Conservation (phyloP, 2,797 vertebrate species). For the Enteromius treurensis region DNA sequence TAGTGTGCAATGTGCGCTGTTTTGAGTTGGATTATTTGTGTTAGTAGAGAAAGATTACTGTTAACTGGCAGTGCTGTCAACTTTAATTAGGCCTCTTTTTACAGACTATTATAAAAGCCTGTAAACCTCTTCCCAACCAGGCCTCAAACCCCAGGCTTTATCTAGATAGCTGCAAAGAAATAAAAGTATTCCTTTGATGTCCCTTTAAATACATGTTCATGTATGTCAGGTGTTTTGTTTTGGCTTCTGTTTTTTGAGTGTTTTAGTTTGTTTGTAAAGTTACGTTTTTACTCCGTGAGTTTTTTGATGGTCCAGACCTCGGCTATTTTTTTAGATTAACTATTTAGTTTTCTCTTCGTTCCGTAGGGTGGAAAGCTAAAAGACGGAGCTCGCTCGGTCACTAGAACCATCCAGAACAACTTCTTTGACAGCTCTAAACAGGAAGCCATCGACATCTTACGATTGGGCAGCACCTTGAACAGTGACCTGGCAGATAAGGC, state of each 20-base stretch:
- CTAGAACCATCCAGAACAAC: conserved; percentile 99
- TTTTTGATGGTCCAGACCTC: neutral
- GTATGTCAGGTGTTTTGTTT: neutral
- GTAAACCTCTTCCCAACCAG: conserved; percentile 5
- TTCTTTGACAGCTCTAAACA: conserved; percentile 99
- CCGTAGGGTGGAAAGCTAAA: conserved; percentile 95
- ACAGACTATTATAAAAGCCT: neutral
- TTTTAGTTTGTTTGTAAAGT: neutral
- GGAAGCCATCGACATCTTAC: conserved; percentile 96
- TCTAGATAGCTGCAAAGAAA: neutral
- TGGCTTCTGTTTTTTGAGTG: neutral
- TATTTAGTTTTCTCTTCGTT: neutral
- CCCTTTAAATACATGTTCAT: neutral
- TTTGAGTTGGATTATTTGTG: conserved; percentile 9
- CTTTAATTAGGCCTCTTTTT: conserved; percentile 14
- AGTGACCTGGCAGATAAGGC: conserved; percentile 98
- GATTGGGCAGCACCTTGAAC: conserved; percentile 97
- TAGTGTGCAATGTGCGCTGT: neutral
- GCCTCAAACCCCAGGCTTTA: neutral
- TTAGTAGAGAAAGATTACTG: neutral
- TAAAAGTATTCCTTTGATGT: neutral
- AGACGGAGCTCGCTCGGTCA: conserved; percentile 97
- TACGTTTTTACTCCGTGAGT: neutral
- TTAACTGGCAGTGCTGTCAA: conserved; percentile 3
- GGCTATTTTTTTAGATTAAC: neutral